phyloP scores from a whole-genome alignment of 2,113 vertebrate genomes.

The Phoenicopterus ruber region DNA sequence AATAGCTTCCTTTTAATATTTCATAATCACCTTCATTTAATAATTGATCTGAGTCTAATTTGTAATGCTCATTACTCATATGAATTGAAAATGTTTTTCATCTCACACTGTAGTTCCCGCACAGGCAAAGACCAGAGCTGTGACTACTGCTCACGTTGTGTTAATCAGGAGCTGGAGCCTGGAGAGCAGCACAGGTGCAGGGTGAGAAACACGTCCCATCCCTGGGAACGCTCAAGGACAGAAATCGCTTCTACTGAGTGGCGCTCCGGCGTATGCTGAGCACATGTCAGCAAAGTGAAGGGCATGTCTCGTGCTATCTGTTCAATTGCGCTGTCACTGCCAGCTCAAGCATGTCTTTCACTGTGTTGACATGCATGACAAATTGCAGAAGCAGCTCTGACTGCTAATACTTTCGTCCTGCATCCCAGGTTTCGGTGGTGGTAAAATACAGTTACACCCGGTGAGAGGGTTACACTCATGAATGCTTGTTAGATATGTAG shows the following conservation, averaged over 20 bases:
- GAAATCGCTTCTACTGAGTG: neutral
- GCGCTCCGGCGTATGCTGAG: neutral
- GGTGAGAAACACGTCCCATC: fast-evolving
- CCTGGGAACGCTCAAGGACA: neutral
- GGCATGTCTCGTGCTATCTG: neutral
- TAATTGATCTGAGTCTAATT: slow-evolving; percentile 41
- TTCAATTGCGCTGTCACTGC: neutral
- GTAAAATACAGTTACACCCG: neutral
- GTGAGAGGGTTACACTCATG: neutral
- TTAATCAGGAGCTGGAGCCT: neutral
- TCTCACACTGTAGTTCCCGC: neutral
- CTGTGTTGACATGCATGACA: neutral
- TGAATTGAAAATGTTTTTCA: slow-evolving; percentile 22
- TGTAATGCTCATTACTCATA: slow-evolving; percentile 24
- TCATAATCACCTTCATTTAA: slow-evolving; percentile 36
- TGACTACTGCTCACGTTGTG: fast-evolving
- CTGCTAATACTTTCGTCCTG: neutral
- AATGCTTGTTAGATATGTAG: neutral
- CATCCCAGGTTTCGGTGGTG: fast-evolving
- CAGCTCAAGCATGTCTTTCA: neutral
- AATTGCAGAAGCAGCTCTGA: neutral
- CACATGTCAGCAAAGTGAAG: neutral
- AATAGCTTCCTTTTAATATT: slow-evolving; percentile 44
- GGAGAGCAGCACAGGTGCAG: neutral
- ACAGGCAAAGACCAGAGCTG: neutral